These are phyloP conservation scores for Eurois occulta DNA, from an alignment of 2,888 invertebrate genomes.

Conservation along the genomic window DNA sequence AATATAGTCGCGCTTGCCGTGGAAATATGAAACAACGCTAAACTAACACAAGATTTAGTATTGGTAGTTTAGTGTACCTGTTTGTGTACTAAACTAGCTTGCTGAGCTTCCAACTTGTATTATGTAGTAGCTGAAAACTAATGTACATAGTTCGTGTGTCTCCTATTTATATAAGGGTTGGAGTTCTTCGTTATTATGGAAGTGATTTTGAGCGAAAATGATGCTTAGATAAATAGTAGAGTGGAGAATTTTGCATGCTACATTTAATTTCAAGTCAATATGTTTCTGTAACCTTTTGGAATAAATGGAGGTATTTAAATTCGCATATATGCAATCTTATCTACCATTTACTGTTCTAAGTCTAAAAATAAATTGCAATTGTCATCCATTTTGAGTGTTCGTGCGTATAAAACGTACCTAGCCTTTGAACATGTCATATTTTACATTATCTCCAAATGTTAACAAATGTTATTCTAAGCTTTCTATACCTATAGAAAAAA, in stretches of 20 bases:
- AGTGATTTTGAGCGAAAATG: conserved; percentile 4
- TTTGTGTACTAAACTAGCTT: conserved; percentile 57
- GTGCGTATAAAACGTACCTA: background rate
- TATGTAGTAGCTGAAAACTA: conserved; percentile 42
- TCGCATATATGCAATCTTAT: background rate
- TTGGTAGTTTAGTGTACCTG: conserved; percentile 58
- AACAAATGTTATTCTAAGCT: conserved; percentile 26
- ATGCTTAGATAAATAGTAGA: background rate
- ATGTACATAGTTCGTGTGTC: conserved; percentile 27
- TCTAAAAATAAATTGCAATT: background rate
- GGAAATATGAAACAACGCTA: conserved; percentile 70
- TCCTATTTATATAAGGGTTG: conserved; percentile 28
- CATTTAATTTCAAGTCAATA: background rate
- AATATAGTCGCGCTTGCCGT: conserved; percentile 72
- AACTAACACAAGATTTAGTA: conserved; percentile 61
- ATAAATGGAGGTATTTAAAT: background rate
- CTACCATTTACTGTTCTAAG: background rate
- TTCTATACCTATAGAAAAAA: conserved; percentile 25
- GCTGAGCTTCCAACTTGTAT: conserved; percentile 57
- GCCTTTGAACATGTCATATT: conserved; percentile 12
- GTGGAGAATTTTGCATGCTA: background rate
- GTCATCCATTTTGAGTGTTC: background rate
- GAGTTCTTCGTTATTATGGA: conserved; percentile 12
- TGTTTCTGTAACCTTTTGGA: background rate
- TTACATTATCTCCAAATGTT: conserved; percentile 21